phyloP scores from a whole-genome alignment of 2,888 invertebrate genomes.

The Tipula vernalis region DNA sequence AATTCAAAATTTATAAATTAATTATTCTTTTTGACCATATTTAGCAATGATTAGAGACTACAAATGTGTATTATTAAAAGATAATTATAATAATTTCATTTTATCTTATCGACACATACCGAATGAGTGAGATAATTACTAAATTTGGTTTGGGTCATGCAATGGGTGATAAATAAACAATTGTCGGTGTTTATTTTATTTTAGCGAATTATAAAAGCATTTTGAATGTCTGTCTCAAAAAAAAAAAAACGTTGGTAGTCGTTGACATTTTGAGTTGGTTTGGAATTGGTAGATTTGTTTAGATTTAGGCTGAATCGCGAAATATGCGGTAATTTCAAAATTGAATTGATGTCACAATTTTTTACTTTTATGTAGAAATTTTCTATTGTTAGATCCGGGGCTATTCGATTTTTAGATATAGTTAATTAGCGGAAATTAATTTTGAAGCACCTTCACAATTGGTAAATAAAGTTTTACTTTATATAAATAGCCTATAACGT shows the following conservation, averaged over 20 bases:
- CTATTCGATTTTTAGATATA: background rate
- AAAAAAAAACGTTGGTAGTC: background rate
- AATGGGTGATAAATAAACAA: background rate
- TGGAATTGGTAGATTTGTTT: background rate
- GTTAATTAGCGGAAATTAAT: background rate
- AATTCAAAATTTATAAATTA: slow-evolving; percentile 9
- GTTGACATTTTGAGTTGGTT: background rate
- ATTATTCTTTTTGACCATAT: slow-evolving; percentile 8
- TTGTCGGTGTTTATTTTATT: background rate
- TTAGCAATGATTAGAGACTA: background rate
- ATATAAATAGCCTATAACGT: background rate
- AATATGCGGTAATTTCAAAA: background rate
- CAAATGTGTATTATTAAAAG: background rate
- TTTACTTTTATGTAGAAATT: background rate
- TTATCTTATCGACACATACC: background rate
- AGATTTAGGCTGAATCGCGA: background rate
- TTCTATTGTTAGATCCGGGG: background rate
- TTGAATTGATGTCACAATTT: background rate
- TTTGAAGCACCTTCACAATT: background rate
- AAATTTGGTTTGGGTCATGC: background rate
- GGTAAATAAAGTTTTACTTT: background rate
- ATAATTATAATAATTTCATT: background rate
- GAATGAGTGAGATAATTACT: background rate
- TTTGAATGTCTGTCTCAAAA: background rate
- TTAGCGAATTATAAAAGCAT: background rate